Percentiles rank a stretch among this genome's conserved stretches.
phyloP scores from a whole-genome alignment of 2,113 vertebrate genomes.

The Odontophorus gujanensis region DNA sequence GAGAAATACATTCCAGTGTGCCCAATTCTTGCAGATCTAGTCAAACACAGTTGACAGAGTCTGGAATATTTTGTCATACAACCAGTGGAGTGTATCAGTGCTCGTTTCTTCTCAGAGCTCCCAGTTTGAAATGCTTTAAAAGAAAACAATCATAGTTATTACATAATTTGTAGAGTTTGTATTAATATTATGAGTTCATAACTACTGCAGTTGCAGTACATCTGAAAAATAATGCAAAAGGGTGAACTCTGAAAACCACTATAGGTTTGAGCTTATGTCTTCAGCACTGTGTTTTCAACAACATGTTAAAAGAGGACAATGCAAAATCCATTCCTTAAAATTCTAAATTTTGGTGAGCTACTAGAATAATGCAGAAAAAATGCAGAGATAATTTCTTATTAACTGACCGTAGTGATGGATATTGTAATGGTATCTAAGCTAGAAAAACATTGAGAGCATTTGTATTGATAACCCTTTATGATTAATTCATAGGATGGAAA shows the following conservation, averaged over 20 bases:
- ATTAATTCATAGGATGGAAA: constrained; percentile 38
- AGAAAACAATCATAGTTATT: neutral
- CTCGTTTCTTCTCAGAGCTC: neutral
- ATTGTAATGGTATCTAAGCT: neutral
- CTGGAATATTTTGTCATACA: neutral
- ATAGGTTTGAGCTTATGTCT: neutral
- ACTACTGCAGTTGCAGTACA: neutral
- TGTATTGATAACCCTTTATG: neutral
- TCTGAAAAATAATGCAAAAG: neutral
- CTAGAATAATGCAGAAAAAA: neutral
- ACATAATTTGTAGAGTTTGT: neutral
- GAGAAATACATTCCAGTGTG: neutral
- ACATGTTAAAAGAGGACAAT: neutral
- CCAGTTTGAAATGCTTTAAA: neutral
- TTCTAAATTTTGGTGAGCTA: neutral
- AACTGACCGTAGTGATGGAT: neutral
- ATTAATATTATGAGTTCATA: neutral
- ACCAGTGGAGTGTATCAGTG: neutral
- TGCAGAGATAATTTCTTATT: neutral
- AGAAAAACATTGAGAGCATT: neutral
- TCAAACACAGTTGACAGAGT: neutral
- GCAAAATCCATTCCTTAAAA: neutral
- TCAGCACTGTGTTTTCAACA: neutral
- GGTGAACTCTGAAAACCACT: neutral
- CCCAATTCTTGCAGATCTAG: neutral